Base-by-base conservation (phyloP, 2,888 invertebrate species). In the Allophyes oxyacanthae region DNA sequence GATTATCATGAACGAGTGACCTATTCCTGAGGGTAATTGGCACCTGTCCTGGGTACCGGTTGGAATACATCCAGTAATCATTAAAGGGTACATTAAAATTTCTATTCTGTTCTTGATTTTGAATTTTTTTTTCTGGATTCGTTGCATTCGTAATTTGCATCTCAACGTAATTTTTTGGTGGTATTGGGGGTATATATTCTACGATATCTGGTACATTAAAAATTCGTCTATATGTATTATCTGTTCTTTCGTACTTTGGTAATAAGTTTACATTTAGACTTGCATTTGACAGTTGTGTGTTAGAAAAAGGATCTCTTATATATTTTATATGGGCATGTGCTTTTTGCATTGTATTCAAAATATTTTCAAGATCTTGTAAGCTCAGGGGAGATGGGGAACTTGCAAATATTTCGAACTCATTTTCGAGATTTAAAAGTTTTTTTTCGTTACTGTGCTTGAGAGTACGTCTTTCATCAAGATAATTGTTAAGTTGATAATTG, bases 291-390 rank as follows among this genome's bases (percentile, higher is more conserved):
- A 51, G 43, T 36, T 64, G 58, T 6, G 40, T 37, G 25, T 42
- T 25, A 48, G 46, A 56, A 3, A 20, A 9, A 13, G 43, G 49
- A 11, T 46, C 55, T 32, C 59, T 72, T 20, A 20, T 20, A 5
- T 63, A 40, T 33, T 58, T 71, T 6, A 59, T 52, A 43, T 74
- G 62, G 9, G 53, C 59, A 50, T 64, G 64, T 33, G 57, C 61
- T 53, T 70, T 80, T 62, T 84, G 69, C 64, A 89, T 83, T 26
- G 79, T 73, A 33, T 73, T 89, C 41, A 92, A 80, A 41, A 91
- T 81, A 73, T 90, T 90, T 78, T 92, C 93, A 58, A 92, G 72
- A 66, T 94, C 89, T 38, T 73, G 81, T 60, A 92, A 83, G 60
- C 76, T 84, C 44, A 91, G 68, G 1, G 84, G 62, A 3, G 78